These are phyloP conservation scores for Tachycineta bicolor DNA, from an alignment of 2,113 vertebrate genomes.

Conservation along the genomic window DNA sequence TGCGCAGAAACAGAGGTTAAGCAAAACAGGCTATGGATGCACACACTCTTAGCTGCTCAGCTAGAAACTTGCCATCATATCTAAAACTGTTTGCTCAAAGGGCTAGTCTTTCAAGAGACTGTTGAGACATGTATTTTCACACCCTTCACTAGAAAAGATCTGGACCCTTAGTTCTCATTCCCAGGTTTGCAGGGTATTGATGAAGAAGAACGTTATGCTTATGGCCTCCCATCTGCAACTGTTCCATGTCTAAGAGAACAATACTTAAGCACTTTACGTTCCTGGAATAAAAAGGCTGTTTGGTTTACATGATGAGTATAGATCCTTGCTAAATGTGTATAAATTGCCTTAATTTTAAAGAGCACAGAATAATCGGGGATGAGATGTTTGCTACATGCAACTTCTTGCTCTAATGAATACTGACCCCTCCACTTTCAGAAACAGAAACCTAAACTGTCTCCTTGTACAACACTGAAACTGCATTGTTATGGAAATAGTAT, in stretches of 20 bases:
- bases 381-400: background rate
- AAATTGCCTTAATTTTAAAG: background rate
- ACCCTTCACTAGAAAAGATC: background rate
- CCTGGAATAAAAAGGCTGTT: background rate
- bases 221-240: background rate
- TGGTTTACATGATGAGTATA: background rate
- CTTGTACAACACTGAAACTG: background rate
- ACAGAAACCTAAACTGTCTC: background rate
- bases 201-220: background rate
- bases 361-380: fast-evolving
- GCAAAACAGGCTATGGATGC: background rate
- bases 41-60: background rate
- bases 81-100: background rate
- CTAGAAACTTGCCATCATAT: background rate
- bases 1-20: background rate
- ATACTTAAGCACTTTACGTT: background rate
- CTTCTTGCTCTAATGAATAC: background rate
- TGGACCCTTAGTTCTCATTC: background rate
- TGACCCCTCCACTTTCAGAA: background rate
- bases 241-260: fast-evolving
- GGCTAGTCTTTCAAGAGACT: background rate
- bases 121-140: background rate
- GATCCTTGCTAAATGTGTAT: background rate
- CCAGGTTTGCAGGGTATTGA: background rate
- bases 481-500: background rate